A percentile compares a stretch with the other conserved stretches of the same genome.
Conservation (phyloP, 1,140 invertebrate species). For the Temnothorax nylanderi region DNA sequence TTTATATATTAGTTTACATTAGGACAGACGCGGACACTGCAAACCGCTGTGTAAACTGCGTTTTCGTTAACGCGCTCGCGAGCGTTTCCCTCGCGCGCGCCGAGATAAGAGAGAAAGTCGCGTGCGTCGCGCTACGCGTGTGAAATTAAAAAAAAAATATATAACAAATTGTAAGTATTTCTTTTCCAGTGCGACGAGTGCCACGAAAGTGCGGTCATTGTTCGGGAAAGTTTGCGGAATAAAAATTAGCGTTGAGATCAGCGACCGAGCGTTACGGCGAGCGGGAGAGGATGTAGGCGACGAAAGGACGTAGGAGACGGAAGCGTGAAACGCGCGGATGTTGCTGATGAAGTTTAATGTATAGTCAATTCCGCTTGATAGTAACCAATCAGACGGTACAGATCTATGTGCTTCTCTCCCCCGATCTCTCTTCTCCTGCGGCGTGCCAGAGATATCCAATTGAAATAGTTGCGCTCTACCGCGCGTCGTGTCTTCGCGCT, state of each 20-base stretch:
- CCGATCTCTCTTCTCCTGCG: constrained; percentile 18
- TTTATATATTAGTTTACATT: constrained; percentile 63
- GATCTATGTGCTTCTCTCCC: constrained; percentile 56
- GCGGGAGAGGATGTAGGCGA: background rate
- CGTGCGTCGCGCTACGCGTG: background rate
- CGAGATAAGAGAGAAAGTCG: too few species aligned
- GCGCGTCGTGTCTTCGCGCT: constrained; percentile 30
- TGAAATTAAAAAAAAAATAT: background rate
- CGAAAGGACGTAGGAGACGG: background rate
- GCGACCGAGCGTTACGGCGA: background rate
- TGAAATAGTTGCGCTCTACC: constrained; percentile 46
- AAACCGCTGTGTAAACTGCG: constrained; percentile 32
- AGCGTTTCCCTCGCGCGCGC: background rate
- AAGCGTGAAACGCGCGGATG: background rate
- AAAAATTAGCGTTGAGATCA: background rate
- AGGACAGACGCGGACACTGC: constrained; percentile 29
- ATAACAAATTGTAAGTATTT: constrained; percentile 12
- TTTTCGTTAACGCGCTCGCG: constrained; percentile 19
- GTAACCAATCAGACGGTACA: constrained; percentile 58
- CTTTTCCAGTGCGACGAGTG: background rate
- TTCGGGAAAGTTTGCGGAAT: background rate
- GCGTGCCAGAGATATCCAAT: constrained; percentile 56
- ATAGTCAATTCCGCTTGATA: constrained; percentile 63
- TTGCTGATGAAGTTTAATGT: constrained; percentile 26
- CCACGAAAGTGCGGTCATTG: background rate